Percentiles rank a stretch among this genome's conserved stretches.
phyloP scores from a whole-genome alignment of 92 coral and sea anemone genomes.

The Actinernus sp. region DNA sequence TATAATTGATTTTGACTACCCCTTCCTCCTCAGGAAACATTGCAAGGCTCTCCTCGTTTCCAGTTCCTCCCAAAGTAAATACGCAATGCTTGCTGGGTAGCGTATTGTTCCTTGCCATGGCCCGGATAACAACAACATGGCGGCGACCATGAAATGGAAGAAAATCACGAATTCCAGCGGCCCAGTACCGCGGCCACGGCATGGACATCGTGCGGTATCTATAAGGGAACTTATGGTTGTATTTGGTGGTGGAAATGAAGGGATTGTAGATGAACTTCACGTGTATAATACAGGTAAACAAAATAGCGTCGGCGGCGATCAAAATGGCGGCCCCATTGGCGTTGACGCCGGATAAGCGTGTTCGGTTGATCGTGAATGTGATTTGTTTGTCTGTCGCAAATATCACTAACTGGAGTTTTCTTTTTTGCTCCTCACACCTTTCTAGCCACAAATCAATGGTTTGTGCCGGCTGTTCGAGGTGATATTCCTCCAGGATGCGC shows the following conservation, averaged over 20 bases:
- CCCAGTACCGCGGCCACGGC: conserved; percentile 99
- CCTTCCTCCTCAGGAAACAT: too few relatives aligned
- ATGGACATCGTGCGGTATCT: conserved; percentile 99
- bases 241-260: conserved; percentile 99
- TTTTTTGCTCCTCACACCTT: not conserved
- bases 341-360: conserved; percentile 50
- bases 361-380: conserved; percentile 16
- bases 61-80: too few relatives aligned
- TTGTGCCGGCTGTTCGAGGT: conserved; percentile 98
- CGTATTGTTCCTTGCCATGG: conserved; percentile 71
- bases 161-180: conserved; percentile 97
- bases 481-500: conserved; percentile 99
- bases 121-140: conserved; percentile 99
- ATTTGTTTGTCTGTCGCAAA: conserved; percentile 7
- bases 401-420: not conserved
- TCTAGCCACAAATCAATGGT: conserved; percentile 97
- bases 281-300: conserved; percentile 98
- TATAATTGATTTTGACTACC: too few relatives aligned
- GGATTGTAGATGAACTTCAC: conserved; percentile 97
- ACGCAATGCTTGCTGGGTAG: conserved; percentile 68
- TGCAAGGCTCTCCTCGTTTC: too few relatives aligned
- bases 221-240: conserved; percentile 98
- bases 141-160: conserved; percentile 99
- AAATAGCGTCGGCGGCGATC: conserved; percentile 68
- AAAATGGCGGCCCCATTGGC: conserved; percentile 86